phyloP scores from a whole-genome alignment of 1,140 invertebrate species.

The Solenopsis fugax region DNA sequence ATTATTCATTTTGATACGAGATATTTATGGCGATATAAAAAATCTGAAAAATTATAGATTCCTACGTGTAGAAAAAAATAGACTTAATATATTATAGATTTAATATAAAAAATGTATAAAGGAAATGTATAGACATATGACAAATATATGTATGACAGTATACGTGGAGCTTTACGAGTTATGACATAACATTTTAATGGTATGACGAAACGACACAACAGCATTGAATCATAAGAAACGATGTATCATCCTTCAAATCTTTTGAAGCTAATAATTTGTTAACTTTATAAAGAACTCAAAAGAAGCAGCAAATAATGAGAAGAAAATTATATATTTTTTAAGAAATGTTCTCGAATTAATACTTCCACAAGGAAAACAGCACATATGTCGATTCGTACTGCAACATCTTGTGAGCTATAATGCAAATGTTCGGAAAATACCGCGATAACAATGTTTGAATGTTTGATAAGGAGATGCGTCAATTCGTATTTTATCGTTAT shows the following conservation, averaged over 20 bases:
- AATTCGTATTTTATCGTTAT: constrained; percentile 13
- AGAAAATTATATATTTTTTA: not conserved
- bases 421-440: constrained; percentile 15
- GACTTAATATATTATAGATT: not conserved
- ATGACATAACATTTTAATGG: not conserved
- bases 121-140: not conserved
- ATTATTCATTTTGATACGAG: not conserved
- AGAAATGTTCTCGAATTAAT: not conserved
- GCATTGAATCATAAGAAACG: not conserved
- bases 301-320: not conserved
- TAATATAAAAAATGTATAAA: not conserved
- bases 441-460: constrained; percentile 26
- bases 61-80: not conserved
- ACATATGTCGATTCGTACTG: not conserved
- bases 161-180: not conserved
- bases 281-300: not conserved
- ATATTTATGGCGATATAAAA: not conserved
- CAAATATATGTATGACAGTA: not conserved
- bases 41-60: not conserved
- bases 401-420: not conserved
- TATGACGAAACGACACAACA: not conserved
- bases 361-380: not conserved
- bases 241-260: not conserved
- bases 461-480: constrained; percentile 34
- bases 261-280: not conserved